These are phyloP conservation scores for Rotaria magnacalcarata DNA, from an alignment of 2,888 invertebrate species.

Conservation along the genomic window DNA sequence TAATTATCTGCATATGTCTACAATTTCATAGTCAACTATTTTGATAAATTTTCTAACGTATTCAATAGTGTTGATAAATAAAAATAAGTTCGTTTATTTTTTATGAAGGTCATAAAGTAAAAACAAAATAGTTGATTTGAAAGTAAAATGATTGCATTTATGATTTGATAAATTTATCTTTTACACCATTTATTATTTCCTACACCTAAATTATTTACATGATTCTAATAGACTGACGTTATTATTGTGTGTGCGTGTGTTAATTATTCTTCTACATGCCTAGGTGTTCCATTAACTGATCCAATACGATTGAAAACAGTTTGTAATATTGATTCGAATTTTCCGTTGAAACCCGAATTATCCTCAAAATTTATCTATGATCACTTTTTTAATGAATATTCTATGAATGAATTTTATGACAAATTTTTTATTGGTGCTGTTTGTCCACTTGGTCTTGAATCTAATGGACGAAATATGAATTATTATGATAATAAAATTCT, in stretches of 20 bases:
- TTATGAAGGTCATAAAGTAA: too few species aligned
- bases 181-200: background rate
- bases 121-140: too few species aligned
- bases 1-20: too few species aligned
- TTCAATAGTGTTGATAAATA: too few species aligned
- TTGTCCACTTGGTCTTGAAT: slow-evolving; percentile 25
- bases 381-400: background rate
- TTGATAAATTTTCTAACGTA: too few species aligned
- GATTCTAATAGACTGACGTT: background rate
- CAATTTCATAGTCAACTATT: too few species aligned
- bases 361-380: slow-evolving; percentile 16
- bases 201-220: background rate
- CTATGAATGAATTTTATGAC: background rate
- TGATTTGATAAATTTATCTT: background rate
- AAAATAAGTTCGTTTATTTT: too few species aligned
- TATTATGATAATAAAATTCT: slow-evolving; percentile 25
- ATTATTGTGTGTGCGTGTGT: background rate
- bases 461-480: slow-evolving; percentile 34
- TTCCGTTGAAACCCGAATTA: background rate
- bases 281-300: slow-evolving; percentile 36
- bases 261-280: background rate
- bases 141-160: too few species aligned
- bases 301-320: slow-evolving; percentile 16
- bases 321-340: slow-evolving; percentile 8
- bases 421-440: slow-evolving; percentile 32